Conservation (phyloP, 2,797 vertebrate species). For the Takifugu rubripes region DNA sequence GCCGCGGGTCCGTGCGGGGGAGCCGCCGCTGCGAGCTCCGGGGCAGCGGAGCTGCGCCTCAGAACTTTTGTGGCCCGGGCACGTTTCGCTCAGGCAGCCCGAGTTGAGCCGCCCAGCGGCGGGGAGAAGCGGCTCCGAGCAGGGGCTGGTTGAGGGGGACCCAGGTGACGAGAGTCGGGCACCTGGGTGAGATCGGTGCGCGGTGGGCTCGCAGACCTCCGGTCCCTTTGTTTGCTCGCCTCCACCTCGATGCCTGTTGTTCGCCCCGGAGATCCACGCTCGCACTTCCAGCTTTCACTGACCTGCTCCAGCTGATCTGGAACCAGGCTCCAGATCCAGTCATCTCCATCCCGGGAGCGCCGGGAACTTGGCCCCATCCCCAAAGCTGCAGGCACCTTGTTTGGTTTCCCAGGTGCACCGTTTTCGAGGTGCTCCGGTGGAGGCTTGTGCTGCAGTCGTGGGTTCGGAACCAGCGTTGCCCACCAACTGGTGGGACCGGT, state of each 20-base stretch:
- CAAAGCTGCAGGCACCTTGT: too few relatives aligned
- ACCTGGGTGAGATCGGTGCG: too few relatives aligned
- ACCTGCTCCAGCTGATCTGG: too few relatives aligned
- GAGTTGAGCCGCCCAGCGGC: conserved; percentile 4
- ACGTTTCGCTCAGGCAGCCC: conserved; percentile 8
- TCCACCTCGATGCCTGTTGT: conserved; percentile 60
- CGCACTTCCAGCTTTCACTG: conserved; percentile 2
- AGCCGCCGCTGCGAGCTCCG: neutral
- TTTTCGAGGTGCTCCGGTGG: too few relatives aligned
- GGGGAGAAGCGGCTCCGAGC: neutral
- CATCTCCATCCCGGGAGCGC: too few relatives aligned
- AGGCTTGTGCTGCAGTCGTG: neutral
- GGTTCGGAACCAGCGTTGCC: conserved; percentile 6
- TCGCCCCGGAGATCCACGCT: conserved; percentile 31
- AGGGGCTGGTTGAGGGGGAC: neutral
- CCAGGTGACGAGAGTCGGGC: neutral
- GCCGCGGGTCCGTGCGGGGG: too few relatives aligned
- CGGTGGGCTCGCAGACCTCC: too few relatives aligned
- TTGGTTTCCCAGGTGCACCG: neutral
- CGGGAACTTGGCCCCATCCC: too few relatives aligned
- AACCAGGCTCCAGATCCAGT: neutral
- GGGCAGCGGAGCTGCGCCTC: conserved; percentile 23
- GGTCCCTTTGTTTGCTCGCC: conserved; percentile 68
- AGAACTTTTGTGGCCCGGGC: conserved; percentile 58
- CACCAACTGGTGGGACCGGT: conserved; percentile 11